These are phyloP conservation scores for Belgica antarctica DNA, from an alignment of 2,888 invertebrate genomes.

Conservation along the genomic window DNA sequence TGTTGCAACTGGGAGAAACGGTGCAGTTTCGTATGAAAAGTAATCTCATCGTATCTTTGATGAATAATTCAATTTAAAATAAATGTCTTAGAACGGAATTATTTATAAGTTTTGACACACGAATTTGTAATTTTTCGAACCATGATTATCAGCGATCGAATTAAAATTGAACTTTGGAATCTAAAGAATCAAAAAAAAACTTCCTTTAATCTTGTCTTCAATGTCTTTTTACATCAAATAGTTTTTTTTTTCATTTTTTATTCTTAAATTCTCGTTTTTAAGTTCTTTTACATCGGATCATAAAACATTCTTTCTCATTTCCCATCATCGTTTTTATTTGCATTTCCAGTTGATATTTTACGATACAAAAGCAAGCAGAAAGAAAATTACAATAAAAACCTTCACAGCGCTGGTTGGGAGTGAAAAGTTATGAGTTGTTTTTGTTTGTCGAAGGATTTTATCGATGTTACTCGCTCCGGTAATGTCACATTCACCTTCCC, in stretches of 20 bases:
- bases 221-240: too few species aligned
- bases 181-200: too few species aligned
- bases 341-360: constrained; percentile 37
- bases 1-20: constrained; percentile 27
- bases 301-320: constrained; percentile 21
- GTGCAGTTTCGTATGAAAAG: constrained; percentile 1
- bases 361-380: constrained; percentile 13
- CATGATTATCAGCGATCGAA: not conserved
- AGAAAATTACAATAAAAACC: constrained; percentile 15
- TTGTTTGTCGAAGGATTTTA: constrained; percentile 36
- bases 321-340: constrained; percentile 31
- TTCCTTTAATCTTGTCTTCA: too few species aligned
- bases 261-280: not conserved
- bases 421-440: not conserved
- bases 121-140: not conserved
- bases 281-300: constrained; percentile 19
- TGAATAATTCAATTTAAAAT: constrained; percentile 36
- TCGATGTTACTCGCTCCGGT: constrained; percentile 27
- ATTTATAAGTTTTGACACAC: not conserved
- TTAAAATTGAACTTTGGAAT: too few species aligned
- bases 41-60: constrained; percentile 31
- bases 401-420: constrained; percentile 1
- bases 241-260: constrained; percentile 3
- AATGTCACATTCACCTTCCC: too few species aligned
- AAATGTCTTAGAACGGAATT: constrained; percentile 30